Conservation (phyloP, 1,140 invertebrate species). For the Drosophila ambigua region DNA sequence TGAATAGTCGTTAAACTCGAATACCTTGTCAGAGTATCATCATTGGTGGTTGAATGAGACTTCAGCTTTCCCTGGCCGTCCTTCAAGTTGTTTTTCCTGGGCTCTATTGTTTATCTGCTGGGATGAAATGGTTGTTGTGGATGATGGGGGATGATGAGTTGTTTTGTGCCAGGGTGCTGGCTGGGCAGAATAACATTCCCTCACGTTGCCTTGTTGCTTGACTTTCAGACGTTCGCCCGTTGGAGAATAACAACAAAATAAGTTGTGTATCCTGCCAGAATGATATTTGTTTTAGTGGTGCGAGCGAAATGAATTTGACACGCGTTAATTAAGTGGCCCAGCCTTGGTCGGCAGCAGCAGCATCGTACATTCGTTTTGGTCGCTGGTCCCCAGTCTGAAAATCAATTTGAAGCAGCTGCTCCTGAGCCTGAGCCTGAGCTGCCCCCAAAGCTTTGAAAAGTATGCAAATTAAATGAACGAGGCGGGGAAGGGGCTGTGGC, state of each 20-base stretch:
- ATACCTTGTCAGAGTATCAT: constrained; percentile 20
- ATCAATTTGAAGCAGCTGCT: constrained; percentile 51
- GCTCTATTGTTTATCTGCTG: constrained; percentile 34
- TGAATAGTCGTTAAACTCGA: too few relatives aligned
- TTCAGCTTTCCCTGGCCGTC: neutral
- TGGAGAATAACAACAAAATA: constrained; percentile 35
- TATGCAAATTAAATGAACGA: constrained; percentile 74
- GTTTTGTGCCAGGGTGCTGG: neutral
- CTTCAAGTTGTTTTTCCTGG: neutral
- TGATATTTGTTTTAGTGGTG: constrained; percentile 50
- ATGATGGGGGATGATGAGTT: too few relatives aligned
- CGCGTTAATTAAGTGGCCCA: constrained; percentile 71
- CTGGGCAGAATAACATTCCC: constrained; percentile 24
- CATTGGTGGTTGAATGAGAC: neutral
- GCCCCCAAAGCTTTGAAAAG: constrained; percentile 18
- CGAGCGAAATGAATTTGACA: constrained; percentile 67
- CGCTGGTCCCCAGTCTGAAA: constrained; percentile 23
- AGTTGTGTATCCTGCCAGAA: constrained; percentile 41
- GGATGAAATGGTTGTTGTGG: constrained; percentile 19
- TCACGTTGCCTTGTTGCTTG: constrained; percentile 37
- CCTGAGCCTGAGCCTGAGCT: neutral
- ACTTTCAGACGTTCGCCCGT: constrained; percentile 29
- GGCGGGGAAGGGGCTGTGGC: too few relatives aligned
- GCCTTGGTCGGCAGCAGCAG: constrained; percentile 2
- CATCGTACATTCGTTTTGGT: neutral